Base-by-base conservation (phyloP, 2,888 invertebrate species). In the Phytoseiulus persimilis region DNA sequence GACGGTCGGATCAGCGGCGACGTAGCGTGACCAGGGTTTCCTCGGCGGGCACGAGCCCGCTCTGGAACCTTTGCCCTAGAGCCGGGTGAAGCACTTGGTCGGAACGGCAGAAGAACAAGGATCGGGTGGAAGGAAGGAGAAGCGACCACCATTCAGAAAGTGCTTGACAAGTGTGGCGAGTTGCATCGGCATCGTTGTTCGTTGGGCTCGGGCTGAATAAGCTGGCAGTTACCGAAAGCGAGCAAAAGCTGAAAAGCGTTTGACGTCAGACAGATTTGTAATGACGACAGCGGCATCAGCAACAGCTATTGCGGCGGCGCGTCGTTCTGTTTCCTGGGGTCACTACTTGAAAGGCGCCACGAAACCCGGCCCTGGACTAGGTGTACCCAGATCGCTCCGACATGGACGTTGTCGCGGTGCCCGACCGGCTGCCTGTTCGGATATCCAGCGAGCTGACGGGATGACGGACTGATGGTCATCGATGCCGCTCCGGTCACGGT, bases 221-320 rank as follows among this genome's bases (percentile, higher is more conserved):
- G 65, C 65, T 65, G 9, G 65, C 65, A 65, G 65, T 65, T 65
- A 65, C 65, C 65, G 65, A 65, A 65, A 28, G 65, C 65, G 65
- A 28, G 65, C 65, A 28, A 14, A 65, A 65, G 65, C 65, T 65
- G 65, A 65, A 65, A 14, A 65, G 65, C 65, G 65, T 65, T 65
- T 65, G 65, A 65, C 65, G 65, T 65, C 65, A 65, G 65, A 65
- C 65, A 65, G 65, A 65, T 65, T 65, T 65, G 65, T 65, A 65
- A 65, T 65, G 65, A 65, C 65, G 28, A 65, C 65, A 28, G 65
- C 65, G 65, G 65, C 65, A 39, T 39, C 39, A 28, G 65, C 65
- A 28, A 2, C 65, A 65, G 9, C 18, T 65, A 1, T 28, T 65
- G 11, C 65, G 18, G 23, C 65, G 65, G 1, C 1, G 39, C 39